A percentile compares a stretch with the other conserved stretches of the same genome.
phyloP scores from a whole-genome alignment of 2,113 vertebrate genomes.

The Aspiorhynchus laticeps region DNA sequence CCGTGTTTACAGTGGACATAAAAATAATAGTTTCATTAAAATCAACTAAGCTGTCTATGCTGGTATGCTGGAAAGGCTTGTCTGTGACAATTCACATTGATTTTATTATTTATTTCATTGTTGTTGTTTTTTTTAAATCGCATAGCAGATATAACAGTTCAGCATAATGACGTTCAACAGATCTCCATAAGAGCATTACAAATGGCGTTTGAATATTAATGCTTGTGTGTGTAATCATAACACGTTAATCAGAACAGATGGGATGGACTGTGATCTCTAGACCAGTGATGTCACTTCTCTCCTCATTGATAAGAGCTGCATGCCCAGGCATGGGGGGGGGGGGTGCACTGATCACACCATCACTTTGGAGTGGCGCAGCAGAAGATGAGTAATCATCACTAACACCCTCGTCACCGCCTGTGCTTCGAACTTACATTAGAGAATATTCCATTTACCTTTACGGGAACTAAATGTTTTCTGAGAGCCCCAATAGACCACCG shows the following conservation, averaged over 20 bases:
- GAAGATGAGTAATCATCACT: slow-evolving; percentile 55
- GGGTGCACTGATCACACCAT: slow-evolving; percentile 37
- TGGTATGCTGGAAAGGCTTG: too few relatives aligned
- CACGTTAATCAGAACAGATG: slow-evolving; percentile 27
- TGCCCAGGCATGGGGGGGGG: not conserved
- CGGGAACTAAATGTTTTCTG: slow-evolving; percentile 20
- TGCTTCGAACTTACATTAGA: slow-evolving; percentile 26
- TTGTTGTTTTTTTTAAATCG: not conserved
- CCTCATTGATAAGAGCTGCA: slow-evolving; percentile 11
- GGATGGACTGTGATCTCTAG: slow-evolving; percentile 13
- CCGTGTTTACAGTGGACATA: not conserved
- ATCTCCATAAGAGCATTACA: slow-evolving; percentile 21
- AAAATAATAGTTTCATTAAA: not conserved
- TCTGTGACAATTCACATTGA: not conserved
- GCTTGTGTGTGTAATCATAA: slow-evolving; percentile 32
- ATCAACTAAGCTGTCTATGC: not conserved
- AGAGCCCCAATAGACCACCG: slow-evolving; percentile 15
- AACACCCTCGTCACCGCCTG: slow-evolving; percentile 34
- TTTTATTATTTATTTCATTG: not conserved
- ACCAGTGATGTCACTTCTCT: slow-evolving; percentile 7
- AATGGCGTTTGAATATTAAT: slow-evolving; percentile 28
- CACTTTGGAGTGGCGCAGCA: slow-evolving; percentile 15
- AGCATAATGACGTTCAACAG: slow-evolving; percentile 28
- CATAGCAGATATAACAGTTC: not conserved
- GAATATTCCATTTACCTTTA: slow-evolving; percentile 47